Evolutionary conservation across 2,113 vertebrate species (phyloP).

Genomic region (Sigmodon hispidus): DNA sequence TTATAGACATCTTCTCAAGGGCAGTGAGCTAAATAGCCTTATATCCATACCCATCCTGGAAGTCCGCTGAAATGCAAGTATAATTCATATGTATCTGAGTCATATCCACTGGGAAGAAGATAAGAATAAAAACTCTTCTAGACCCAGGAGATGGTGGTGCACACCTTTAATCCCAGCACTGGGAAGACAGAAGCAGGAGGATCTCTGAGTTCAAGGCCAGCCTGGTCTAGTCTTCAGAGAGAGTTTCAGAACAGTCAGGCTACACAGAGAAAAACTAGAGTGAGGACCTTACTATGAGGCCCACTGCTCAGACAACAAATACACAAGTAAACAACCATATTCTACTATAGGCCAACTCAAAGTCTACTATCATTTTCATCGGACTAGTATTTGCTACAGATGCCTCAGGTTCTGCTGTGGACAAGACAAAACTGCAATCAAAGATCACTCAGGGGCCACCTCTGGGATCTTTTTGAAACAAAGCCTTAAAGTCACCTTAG

Average conservation of each 20-base stretch:
- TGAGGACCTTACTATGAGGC: neutral
- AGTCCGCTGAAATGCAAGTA: neutral
- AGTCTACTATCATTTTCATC: neutral
- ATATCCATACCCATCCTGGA: neutral
- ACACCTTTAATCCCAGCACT: neutral
- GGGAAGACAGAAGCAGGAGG: neutral
- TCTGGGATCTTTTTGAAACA: neutral
- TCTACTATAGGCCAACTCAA: neutral
- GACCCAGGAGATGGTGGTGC: too few relatives aligned
- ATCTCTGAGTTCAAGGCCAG: neutral
- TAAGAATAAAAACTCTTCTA: neutral
- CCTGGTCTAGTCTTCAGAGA: neutral
- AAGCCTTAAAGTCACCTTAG: neutral
- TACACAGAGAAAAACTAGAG: neutral
- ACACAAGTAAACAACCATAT: neutral
- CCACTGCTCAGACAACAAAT: neutral
- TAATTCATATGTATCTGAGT: slow-evolving; percentile 32
- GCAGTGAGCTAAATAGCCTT: neutral
- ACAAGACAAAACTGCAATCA: neutral
- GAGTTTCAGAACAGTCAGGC: neutral
- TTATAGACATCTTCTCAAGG: neutral
- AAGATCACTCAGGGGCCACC: neutral
- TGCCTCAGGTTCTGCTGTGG: neutral
- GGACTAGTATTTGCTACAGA: neutral
- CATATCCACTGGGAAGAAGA: slow-evolving; percentile 20